These are phyloP conservation scores for Pseudopleuronectes americanus DNA, from an alignment of 2,797 vertebrate species.

Conservation along the genomic window DNA sequence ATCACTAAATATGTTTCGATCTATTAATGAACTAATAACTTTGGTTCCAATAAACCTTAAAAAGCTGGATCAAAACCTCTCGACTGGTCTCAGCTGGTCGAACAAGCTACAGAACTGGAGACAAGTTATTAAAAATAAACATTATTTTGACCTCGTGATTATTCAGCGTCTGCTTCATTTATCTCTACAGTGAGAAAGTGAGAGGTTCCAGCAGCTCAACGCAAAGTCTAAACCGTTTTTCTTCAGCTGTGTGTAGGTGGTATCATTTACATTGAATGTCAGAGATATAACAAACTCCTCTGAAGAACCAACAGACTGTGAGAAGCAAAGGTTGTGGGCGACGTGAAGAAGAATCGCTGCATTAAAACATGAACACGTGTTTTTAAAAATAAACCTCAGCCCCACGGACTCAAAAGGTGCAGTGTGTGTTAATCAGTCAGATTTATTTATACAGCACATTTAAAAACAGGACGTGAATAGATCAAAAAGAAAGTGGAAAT, in stretches of 20 bases:
- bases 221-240: constrained; percentile 28
- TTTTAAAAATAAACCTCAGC: constrained; percentile 26
- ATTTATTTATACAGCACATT: too few species aligned
- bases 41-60: too few species aligned
- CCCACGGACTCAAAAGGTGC: not conserved
- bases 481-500: too few species aligned
- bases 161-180: constrained; percentile 11
- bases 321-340: constrained; percentile 39
- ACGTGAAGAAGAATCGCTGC: constrained; percentile 30
- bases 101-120: not conserved
- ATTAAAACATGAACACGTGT: constrained; percentile 13
- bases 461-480: too few species aligned
- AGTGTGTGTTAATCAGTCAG: too few species aligned
- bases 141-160: constrained; percentile 1
- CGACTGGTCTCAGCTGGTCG: too few species aligned
- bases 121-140: too few species aligned
- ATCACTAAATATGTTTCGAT: too few species aligned
- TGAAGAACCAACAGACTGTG: not conserved
- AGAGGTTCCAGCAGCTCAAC: constrained; percentile 18
- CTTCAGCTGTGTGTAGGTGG: constrained; percentile 21
- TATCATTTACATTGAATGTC: constrained; percentile 25
- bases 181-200: constrained; percentile 27
- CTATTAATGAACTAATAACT: too few species aligned
- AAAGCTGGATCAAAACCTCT: too few species aligned
- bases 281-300: too few species aligned